A percentile compares a stretch with the other conserved stretches of the same genome.
Conservation (phyloP, 2,797 vertebrate genomes). For the Lutjanus argentimaculatus region DNA sequence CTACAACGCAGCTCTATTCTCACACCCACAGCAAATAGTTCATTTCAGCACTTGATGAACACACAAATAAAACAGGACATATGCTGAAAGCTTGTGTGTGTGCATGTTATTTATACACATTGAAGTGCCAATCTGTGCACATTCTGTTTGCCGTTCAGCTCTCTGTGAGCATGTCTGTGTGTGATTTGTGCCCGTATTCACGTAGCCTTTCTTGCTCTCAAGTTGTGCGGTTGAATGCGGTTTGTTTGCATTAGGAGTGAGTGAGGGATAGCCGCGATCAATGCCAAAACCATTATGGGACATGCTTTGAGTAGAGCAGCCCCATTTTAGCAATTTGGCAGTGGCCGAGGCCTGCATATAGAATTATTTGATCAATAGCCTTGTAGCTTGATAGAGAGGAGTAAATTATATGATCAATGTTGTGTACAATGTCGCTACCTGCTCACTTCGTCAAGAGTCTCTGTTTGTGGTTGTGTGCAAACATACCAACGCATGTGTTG, state of each 20-base stretch:
- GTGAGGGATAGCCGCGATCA: slow-evolving; percentile 76
- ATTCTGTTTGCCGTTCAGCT: slow-evolving; percentile 28
- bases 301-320: slow-evolving; percentile 81
- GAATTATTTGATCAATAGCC: slow-evolving; percentile 90
- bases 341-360: slow-evolving; percentile 80
- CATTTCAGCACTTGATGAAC: slow-evolving; percentile 76
- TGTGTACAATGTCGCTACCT: slow-evolving; percentile 67
- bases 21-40: slow-evolving; percentile 65
- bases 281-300: slow-evolving; percentile 85
- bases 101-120: slow-evolving; percentile 30
- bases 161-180: slow-evolving; percentile 1
- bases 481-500: slow-evolving; percentile 48
- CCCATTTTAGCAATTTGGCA: slow-evolving; percentile 87
- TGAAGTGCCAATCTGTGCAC: slow-evolving; percentile 17
- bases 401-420: slow-evolving; percentile 90
- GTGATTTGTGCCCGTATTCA: slow-evolving; percentile 43
- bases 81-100: neutral
- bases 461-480: slow-evolving; percentile 46
- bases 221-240: slow-evolving; percentile 60
- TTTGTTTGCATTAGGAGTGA: slow-evolving; percentile 79
- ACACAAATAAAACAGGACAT: slow-evolving; percentile 63
- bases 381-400: slow-evolving; percentile 86
- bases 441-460: slow-evolving; percentile 54
- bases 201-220: slow-evolving; percentile 48
- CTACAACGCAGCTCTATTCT: slow-evolving; percentile 24